Conservation (phyloP, 1,140 invertebrate species). For the Hylyphantes graminicola region DNA sequence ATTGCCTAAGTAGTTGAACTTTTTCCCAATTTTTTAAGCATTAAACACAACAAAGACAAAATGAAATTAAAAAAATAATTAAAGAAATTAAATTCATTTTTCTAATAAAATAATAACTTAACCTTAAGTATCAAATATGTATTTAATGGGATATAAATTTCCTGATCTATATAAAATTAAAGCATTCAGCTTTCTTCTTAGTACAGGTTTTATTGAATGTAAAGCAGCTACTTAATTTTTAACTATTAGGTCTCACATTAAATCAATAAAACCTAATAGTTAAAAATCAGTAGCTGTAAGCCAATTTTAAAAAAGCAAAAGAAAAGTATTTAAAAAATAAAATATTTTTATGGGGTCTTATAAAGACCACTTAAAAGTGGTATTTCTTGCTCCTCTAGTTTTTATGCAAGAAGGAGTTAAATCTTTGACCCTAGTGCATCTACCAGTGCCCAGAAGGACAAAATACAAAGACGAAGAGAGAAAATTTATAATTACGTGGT, state of each 20-base stretch:
- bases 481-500: constrained; percentile 71
- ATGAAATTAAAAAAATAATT: too few relatives aligned
- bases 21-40: neutral
- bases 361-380: neutral
- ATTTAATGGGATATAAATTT: too few relatives aligned
- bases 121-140: too few relatives aligned
- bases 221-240: too few relatives aligned
- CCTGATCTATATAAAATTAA: too few relatives aligned
- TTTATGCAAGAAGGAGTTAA: neutral
- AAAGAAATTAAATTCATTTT: too few relatives aligned
- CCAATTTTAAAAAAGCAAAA: neutral
- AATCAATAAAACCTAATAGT: too few relatives aligned
- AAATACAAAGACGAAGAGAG: neutral
- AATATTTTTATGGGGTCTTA: neutral
- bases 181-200: too few relatives aligned
- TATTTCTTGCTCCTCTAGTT: neutral
- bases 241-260: too few relatives aligned
- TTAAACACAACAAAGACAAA: neutral
- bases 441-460: too few relatives aligned
- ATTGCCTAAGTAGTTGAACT: neutral
- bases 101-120: too few relatives aligned
- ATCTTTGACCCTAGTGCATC: neutral
- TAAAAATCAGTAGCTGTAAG: neutral
- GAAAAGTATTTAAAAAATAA: neutral
- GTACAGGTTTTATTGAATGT: too few relatives aligned